Percentiles rank a stretch among this genome's conserved stretches.
Evolutionary conservation across 2,113 vertebrate species (phyloP).

Genomic region (Girardinichthys multiradiatus): DNA sequence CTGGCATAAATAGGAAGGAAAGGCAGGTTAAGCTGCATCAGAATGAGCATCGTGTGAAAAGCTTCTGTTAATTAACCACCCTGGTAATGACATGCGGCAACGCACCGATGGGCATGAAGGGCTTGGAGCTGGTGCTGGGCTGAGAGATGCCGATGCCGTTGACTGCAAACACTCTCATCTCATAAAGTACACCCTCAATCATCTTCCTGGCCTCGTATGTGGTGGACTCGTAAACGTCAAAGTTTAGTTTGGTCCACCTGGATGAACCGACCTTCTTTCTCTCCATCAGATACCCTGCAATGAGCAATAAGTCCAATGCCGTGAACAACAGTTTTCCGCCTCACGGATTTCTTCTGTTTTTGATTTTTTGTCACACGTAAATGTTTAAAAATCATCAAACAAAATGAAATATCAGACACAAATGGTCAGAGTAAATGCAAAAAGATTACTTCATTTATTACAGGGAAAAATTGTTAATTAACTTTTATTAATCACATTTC

Average conservation of each 20-base stretch:
- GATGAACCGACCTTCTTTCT: constrained; percentile 88
- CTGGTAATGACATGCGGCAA: constrained; percentile 39
- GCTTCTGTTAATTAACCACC: constrained; percentile 57
- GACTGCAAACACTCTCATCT: constrained; percentile 91
- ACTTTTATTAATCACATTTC: too few relatives aligned
- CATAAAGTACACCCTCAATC: constrained; percentile 90
- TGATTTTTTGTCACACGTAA: neutral
- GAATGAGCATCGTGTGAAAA: constrained; percentile 49
- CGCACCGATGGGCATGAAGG: constrained; percentile 85
- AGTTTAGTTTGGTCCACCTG: constrained; percentile 93
- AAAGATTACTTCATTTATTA: too few relatives aligned
- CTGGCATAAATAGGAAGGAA: constrained; percentile 45
- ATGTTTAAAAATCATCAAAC: too few relatives aligned
- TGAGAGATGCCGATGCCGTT: constrained; percentile 88
- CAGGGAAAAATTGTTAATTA: too few relatives aligned
- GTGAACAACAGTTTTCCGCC: too few relatives aligned
- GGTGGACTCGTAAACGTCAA: constrained; percentile 84
- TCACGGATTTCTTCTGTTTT: too few relatives aligned
- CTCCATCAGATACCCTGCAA: constrained; percentile 90
- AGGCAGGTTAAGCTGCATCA: constrained; percentile 57
- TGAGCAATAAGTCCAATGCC: neutral
- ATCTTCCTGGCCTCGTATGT: constrained; percentile 89
- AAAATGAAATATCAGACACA: too few relatives aligned
- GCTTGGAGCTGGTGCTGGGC: constrained; percentile 84
- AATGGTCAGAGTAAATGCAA: too few relatives aligned